phyloP scores from a whole-genome alignment of 37 sponge, comb jelly and placozoan genomes.

The Ianthella basta region DNA sequence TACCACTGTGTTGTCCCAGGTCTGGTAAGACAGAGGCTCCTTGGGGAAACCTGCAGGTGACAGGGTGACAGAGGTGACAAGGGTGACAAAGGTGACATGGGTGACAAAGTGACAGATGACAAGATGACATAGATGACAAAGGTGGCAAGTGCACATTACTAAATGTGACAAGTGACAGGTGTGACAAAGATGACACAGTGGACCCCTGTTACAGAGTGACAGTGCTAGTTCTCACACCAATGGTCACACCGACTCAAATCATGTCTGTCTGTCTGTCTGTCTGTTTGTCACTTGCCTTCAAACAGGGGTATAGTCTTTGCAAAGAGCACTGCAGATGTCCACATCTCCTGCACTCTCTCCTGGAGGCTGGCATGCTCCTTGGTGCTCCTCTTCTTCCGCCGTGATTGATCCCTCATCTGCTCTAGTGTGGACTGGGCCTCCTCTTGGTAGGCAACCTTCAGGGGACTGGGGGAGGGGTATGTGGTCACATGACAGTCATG shows the following conservation, averaged over 20 bases:
- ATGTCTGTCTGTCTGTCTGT: too few relatives aligned
- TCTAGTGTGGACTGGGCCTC: background rate
- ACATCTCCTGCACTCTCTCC: slow-evolving; percentile 62
- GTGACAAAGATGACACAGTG: too few relatives aligned
- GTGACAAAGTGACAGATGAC: background rate
- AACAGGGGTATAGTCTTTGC: slow-evolving; percentile 65
- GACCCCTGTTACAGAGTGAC: too few relatives aligned
- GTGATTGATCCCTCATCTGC: background rate
- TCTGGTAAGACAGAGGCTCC: slow-evolving; percentile 5
- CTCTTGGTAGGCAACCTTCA: slow-evolving; percentile 12
- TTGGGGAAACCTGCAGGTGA: slow-evolving; percentile 11
- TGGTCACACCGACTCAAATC: too few relatives aligned
- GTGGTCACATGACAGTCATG: background rate
- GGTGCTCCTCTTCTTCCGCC: slow-evolving; percentile 20
- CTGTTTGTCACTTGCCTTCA: slow-evolving; percentile 55
- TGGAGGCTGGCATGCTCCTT: slow-evolving; percentile 51
- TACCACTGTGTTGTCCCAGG: slow-evolving; percentile 28
- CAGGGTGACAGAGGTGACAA: too few relatives aligned
- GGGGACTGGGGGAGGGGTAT: background rate
- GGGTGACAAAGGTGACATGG: too few relatives aligned
- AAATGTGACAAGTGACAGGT: background rate
- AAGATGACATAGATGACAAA: background rate
- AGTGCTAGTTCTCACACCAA: too few relatives aligned
- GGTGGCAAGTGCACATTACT: background rate
- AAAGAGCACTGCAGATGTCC: slow-evolving; percentile 62